phyloP scores from a whole-genome alignment of 2,113 vertebrate genomes.

The Progne subis region DNA sequence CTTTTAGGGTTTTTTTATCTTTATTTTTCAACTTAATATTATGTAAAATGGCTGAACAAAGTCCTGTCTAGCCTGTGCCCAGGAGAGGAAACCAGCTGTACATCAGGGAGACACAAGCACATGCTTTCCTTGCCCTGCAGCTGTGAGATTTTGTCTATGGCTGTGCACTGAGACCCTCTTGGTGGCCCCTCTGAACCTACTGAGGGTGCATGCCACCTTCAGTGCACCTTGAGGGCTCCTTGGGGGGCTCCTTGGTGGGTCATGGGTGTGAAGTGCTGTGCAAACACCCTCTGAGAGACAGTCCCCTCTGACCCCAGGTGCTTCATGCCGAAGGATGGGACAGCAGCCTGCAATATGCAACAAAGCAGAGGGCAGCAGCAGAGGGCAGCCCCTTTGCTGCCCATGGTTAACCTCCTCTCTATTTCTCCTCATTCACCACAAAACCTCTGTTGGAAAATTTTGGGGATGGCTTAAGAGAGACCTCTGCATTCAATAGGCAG shows the following conservation, averaged over 20 bases:
- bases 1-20: background rate
- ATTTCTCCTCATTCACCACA: background rate
- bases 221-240: background rate
- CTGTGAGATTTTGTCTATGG: rapidly evolving
- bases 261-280: background rate
- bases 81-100: background rate
- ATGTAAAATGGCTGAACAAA: background rate
- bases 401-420: background rate
- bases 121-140: rapidly evolving
- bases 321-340: rapidly evolving
- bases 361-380: background rate
- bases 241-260: background rate
- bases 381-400: background rate
- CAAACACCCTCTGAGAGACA: background rate
- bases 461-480: background rate
- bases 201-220: background rate
- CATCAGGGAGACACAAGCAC: background rate
- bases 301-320: background rate
- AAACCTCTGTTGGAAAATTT: background rate
- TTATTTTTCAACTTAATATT: background rate
- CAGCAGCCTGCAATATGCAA: background rate
- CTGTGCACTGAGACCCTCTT: background rate
- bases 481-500: rapidly evolving
- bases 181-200: background rate
- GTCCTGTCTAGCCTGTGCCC: background rate